Percentiles rank a stretch among this genome's conserved stretches.
Evolutionary conservation across 2,797 vertebrate genomes (phyloP).

Genomic region (Novumbra hubbsi): DNA sequence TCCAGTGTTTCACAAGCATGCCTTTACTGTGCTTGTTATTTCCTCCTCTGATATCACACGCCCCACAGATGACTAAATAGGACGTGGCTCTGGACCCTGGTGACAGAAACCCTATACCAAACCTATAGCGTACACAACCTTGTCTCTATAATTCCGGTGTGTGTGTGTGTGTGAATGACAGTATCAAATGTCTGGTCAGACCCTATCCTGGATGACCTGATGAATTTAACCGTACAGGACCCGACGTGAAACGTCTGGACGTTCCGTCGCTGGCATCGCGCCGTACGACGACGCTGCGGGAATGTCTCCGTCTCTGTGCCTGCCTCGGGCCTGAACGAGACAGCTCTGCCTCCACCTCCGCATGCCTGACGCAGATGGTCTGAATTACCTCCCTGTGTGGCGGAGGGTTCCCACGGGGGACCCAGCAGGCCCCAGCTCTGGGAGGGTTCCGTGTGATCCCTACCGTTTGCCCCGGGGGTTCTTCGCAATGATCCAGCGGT

Average conservation of each 20-base stretch:
- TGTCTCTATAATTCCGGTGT: slow-evolving; percentile 6
- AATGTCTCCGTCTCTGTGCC: background rate
- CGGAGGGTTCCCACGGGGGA: slow-evolving; percentile 59
- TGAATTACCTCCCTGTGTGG: slow-evolving; percentile 67
- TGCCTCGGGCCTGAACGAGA: slow-evolving; percentile 26
- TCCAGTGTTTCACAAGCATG: slow-evolving; percentile 57
- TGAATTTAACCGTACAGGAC: background rate
- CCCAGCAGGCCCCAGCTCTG: slow-evolving; percentile 50
- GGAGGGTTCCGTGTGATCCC: slow-evolving; percentile 65
- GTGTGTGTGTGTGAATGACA: background rate
- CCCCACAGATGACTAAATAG: slow-evolving; percentile 36
- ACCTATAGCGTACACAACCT: slow-evolving; percentile 24
- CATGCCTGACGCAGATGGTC: slow-evolving; percentile 62
- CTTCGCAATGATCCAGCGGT: slow-evolving; percentile 8
- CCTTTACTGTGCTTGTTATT: slow-evolving; percentile 34
- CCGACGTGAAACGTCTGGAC: background rate
- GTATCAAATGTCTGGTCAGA: background rate
- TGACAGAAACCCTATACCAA: slow-evolving; percentile 50
- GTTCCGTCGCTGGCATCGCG: background rate
- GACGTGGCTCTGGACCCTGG: slow-evolving; percentile 52
- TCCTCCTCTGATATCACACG: slow-evolving; percentile 54
- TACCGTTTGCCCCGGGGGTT: slow-evolving; percentile 35
- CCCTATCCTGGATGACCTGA: background rate
- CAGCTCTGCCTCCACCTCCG: slow-evolving; percentile 35
- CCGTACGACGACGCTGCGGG: slow-evolving; percentile 8